Base-by-base conservation (phyloP, 2,113 vertebrate species). In the Callipepla squamata region DNA sequence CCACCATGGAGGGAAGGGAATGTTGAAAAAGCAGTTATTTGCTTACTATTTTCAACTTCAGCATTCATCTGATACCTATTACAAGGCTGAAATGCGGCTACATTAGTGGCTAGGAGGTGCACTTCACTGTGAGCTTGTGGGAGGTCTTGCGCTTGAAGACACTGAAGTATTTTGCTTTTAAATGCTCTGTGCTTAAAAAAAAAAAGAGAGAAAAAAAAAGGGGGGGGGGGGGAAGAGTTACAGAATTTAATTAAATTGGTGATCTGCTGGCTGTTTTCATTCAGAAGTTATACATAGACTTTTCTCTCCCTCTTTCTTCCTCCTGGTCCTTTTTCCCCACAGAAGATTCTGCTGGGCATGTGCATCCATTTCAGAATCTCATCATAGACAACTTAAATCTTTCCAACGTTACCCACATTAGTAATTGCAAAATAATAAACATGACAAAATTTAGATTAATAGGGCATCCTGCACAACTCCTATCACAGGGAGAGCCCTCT, bases 391-490 rank as follows among this genome's bases (percentile, higher is more conserved):
- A 94, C 95, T 96, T 96, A 87, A 95, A 92, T 96, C 95, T 96
- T 92, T 21, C 96, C 83, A 87, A 51, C 4, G 0, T 83, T 89
- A 63, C 58, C 70, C 90, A 82, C 93, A 80, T 93, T 89, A 92
- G 89, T 96, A 94, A 97, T 94, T 94, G 93, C 95, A 90, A 96
- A 97, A 97, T 96, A 97, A 96, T 96, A 97, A 97, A 97, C 96
- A 95, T 69, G 95, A 96, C 95, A 97, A 96, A 96, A 97, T 96
- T 95, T 96, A 93, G 94, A 97, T 95, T 90, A 95, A 94, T 94
- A 95, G 95, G 92, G 85, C 94, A 95, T 90, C 95, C 78, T 30
- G 76, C n/a, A 2, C 78, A 92, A 90, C 93, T 97, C 13, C 50
- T 94, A 90, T 77, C 62, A 93, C 2, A 1, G 95, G 90, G 87